Conservation (phyloP, 35 echinoderm and acorn worm species). For the Apostichopus californicus region DNA sequence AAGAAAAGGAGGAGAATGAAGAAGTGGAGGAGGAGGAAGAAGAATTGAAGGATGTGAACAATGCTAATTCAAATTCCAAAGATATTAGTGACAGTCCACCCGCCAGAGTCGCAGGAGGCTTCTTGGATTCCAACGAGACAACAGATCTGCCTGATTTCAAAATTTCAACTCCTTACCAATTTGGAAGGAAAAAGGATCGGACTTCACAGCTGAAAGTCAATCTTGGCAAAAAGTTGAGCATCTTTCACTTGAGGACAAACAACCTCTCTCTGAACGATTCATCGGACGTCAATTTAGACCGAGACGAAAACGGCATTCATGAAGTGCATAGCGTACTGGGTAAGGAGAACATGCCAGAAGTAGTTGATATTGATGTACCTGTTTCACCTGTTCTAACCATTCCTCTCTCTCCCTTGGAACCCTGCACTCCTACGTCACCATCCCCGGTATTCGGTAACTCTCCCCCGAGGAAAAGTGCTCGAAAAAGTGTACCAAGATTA, state of each 20-base stretch:
- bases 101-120: not conserved
- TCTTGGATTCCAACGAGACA: too few species aligned
- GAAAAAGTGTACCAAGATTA: too few species aligned
- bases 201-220: not conserved
- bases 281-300: not conserved
- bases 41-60: not conserved
- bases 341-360: slow-evolving; percentile 11
- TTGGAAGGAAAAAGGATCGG: not conserved
- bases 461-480: not conserved
- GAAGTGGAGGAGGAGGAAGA: not conserved
- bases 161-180: slow-evolving; percentile 8
- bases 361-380: not conserved
- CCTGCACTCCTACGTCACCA: not conserved
- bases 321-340: not conserved
- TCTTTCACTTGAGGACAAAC: not conserved
- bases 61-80: not conserved
- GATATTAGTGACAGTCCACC: not conserved
- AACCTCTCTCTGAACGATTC: not conserved
- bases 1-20: not conserved
- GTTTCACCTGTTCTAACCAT: not conserved
- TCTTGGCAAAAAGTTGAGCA: not conserved
- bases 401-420: not conserved
- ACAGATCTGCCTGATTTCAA: not conserved
- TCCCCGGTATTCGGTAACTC: not conserved
- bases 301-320: not conserved